Evolutionary conservation across 37 sponge, comb jelly and placozoan genomes (phyloP).

Genomic region (Corticium candelabrum): DNA sequence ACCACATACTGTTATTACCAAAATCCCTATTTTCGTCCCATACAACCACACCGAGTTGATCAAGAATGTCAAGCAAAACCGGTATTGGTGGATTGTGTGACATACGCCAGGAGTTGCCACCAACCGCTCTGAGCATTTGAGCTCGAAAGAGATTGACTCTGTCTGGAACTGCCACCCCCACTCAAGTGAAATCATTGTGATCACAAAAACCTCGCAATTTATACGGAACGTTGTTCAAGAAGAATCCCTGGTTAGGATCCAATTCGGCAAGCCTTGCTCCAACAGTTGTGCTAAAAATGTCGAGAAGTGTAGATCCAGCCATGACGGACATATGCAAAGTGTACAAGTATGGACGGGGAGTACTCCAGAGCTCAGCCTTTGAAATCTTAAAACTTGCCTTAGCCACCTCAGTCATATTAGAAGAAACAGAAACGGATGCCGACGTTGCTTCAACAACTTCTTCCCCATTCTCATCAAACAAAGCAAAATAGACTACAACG

Average conservation of each 20-base stretch:
- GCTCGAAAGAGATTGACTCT: conserved; percentile 40
- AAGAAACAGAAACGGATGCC: background rate
- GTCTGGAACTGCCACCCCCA: conserved; percentile 34
- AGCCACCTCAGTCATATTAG: background rate
- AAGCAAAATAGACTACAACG: conserved; percentile 1
- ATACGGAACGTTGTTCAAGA: conserved; percentile 26
- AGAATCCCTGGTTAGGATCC: conserved; percentile 40
- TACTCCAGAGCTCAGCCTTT: conserved; percentile 30
- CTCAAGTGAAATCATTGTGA: conserved; percentile 52
- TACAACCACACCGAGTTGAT: conserved; percentile 32
- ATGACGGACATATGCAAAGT: conserved; percentile 11
- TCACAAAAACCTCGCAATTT: conserved; percentile 42
- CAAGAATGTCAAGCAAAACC: conserved; percentile 33
- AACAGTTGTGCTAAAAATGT: conserved; percentile 9
- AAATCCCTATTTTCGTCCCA: conserved; percentile 52
- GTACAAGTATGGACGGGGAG: conserved; percentile 32
- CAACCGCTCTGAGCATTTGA: conserved; percentile 43
- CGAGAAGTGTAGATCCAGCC: background rate
- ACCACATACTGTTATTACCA: conserved; percentile 25
- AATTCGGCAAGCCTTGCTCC: conserved; percentile 22
- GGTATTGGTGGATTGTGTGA: conserved; percentile 46
- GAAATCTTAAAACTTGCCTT: background rate
- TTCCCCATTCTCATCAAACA: conserved; percentile 14
- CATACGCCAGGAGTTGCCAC: conserved; percentile 50
- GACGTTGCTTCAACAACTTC: background rate